Conservation (phyloP, 2,113 vertebrate genomes). For the Pampusana beccarii region DNA sequence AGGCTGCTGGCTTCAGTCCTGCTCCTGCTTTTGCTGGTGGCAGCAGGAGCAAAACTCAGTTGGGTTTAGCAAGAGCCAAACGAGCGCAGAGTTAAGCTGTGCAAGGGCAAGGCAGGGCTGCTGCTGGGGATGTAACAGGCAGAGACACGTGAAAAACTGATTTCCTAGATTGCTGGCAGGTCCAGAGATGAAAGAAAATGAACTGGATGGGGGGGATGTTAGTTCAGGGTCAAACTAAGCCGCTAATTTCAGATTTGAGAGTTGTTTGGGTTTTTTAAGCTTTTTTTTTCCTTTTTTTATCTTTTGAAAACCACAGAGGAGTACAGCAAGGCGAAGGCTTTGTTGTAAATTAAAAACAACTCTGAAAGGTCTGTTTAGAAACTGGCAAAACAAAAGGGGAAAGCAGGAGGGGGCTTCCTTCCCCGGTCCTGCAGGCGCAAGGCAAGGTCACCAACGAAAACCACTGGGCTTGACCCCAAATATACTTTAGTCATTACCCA, state of each 20-base stretch:
- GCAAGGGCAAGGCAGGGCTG: neutral
- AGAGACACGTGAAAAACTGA: neutral
- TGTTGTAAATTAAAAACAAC: neutral
- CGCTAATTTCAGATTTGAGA: neutral
- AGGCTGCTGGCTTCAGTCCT: neutral
- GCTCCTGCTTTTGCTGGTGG: neutral
- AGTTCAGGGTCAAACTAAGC: constrained; percentile 9
- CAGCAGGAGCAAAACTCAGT: neutral
- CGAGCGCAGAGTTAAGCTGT: neutral
- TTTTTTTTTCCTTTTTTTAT: neutral
- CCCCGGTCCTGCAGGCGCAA: neutral
- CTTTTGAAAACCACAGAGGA: neutral
- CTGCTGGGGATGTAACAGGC: neutral
- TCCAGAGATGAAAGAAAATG: neutral
- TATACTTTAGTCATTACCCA: neutral
- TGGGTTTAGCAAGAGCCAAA: neutral
- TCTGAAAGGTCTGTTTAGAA: neutral
- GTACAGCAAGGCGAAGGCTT: neutral
- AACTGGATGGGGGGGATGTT: neutral
- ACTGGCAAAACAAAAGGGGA: neutral
- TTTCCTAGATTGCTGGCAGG: neutral
- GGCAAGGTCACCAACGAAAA: neutral
- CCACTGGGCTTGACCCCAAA: neutral
- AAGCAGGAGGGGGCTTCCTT: neutral
- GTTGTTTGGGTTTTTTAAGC: neutral